A percentile compares a stretch with the other conserved stretches of the same genome.
Evolutionary conservation across 2,797 vertebrate genomes (phyloP).

Genomic region (Microctenopoma steveboyesi): DNA sequence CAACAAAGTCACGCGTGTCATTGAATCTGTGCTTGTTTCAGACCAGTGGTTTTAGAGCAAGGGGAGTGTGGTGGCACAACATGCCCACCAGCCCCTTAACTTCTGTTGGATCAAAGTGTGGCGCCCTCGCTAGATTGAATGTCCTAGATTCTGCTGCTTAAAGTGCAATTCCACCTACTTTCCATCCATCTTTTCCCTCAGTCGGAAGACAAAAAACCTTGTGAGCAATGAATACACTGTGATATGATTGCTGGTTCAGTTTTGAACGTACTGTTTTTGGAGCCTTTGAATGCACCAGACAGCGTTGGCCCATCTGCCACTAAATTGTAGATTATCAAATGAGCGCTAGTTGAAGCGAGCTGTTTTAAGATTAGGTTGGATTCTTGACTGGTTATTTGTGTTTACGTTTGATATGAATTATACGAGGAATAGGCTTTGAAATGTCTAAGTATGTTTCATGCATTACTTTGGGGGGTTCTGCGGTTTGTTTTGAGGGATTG

Average conservation of each 20-base stretch:
- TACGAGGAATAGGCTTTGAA: background rate
- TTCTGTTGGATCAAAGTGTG: conserved; percentile 21
- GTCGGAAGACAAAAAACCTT: background rate
- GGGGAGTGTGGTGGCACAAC: conserved; percentile 23
- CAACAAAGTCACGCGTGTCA: conserved; percentile 46
- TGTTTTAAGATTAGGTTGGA: background rate
- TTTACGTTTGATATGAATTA: background rate
- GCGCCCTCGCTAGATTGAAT: conserved; percentile 22
- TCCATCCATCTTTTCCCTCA: conserved; percentile 28
- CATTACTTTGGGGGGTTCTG: background rate
- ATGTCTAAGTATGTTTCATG: background rate
- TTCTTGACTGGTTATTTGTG: background rate
- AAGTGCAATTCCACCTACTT: conserved; percentile 27
- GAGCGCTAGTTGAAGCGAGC: background rate
- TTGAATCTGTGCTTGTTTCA: conserved; percentile 42
- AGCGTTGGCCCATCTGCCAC: background rate
- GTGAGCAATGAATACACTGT: background rate
- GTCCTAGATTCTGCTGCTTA: conserved; percentile 42
- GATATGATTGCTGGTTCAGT: background rate
- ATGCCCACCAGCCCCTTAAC: conserved; percentile 48
- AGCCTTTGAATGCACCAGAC: background rate
- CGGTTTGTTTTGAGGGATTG: background rate
- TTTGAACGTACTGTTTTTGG: background rate
- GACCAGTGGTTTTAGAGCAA: conserved; percentile 46
- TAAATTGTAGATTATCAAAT: background rate